Percentiles rank a stretch among this genome's conserved stretches.
These are phyloP conservation scores for Drosophila neutralis DNA, from an alignment of 2,888 invertebrate genomes.

Conservation along the genomic window DNA sequence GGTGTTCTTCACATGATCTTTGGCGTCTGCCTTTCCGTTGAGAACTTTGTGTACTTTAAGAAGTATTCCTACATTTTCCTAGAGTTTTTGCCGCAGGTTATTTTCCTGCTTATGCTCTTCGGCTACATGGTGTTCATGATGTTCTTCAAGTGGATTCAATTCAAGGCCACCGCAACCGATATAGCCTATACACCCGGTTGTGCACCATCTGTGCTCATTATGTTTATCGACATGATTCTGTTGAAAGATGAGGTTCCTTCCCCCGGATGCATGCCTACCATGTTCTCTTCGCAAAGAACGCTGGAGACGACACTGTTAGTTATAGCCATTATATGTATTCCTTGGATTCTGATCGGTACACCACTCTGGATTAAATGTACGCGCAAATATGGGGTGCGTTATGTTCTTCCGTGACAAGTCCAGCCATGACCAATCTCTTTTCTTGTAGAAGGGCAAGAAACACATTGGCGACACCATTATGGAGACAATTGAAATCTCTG, in stretches of 20 bases:
- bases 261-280: constrained; percentile 86
- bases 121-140: constrained; percentile 95
- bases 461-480: constrained; percentile 54
- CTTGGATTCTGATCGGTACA: constrained; percentile 96
- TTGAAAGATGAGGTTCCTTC: constrained; percentile 86
- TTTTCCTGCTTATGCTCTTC: constrained; percentile 94
- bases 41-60: constrained; percentile 91
- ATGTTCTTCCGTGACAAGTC: background rate
- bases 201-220: constrained; percentile 91
- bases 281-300: constrained; percentile 89
- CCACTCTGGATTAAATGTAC: constrained; percentile 90
- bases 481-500: constrained; percentile 73
- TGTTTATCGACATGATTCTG: constrained; percentile 92
- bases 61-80: constrained; percentile 89
- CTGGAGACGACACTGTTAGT: constrained; percentile 92
- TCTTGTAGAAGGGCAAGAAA: constrained; percentile 33
- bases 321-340: constrained; percentile 92
- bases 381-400: constrained; percentile 70
- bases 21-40: constrained; percentile 93
- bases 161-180: constrained; percentile 85
- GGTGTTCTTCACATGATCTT: constrained; percentile 97
- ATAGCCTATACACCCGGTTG: constrained; percentile 85
- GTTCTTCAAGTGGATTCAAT: constrained; percentile 95
- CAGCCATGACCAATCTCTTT: background rate
- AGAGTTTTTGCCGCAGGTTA: constrained; percentile 95